Percentiles rank a stretch among this genome's conserved stretches.
phyloP scores from a whole-genome alignment of 2,888 invertebrate species.

The Phengaris arion region DNA sequence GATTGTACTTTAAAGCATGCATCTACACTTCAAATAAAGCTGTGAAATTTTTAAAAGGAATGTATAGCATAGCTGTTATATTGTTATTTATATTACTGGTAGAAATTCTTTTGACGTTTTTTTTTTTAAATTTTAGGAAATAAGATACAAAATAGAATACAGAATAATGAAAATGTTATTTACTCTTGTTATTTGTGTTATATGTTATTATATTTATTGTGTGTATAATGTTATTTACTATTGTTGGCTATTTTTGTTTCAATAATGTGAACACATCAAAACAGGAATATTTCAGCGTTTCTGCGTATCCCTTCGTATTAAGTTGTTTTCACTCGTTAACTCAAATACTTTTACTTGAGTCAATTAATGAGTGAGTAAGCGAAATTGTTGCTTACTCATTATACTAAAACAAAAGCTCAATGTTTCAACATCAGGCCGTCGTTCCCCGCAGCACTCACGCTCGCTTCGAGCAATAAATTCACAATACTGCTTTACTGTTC shows the following conservation, averaged over 20 bases:
- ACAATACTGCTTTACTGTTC: conserved; percentile 38
- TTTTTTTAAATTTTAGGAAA: neutral
- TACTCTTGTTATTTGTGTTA: neutral
- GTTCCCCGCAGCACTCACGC: conserved; percentile 33
- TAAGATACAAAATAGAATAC: neutral
- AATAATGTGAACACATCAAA: conserved; percentile 2
- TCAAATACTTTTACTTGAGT: conserved; percentile 6
- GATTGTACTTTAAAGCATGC: conserved; percentile 16
- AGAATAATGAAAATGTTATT: neutral
- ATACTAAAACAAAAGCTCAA: conserved; percentile 18
- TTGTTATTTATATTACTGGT: neutral
- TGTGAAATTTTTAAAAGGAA: conserved; percentile 1
- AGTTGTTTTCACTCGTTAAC: conserved; percentile 19
- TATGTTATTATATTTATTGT: too few species aligned
- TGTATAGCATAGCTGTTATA: neutral
- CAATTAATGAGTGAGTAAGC: conserved; percentile 25
- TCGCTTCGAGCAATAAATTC: conserved; percentile 49
- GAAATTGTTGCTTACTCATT: conserved; percentile 19
- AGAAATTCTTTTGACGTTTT: neutral
- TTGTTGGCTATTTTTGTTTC: neutral
- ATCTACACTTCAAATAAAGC: conserved; percentile 4
- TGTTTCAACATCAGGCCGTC: neutral
- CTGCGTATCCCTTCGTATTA: neutral
- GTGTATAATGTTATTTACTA: too few species aligned
- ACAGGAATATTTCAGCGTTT: neutral